phyloP scores from a whole-genome alignment of 2,888 invertebrate species.

The Leucophenga maculata region DNA sequence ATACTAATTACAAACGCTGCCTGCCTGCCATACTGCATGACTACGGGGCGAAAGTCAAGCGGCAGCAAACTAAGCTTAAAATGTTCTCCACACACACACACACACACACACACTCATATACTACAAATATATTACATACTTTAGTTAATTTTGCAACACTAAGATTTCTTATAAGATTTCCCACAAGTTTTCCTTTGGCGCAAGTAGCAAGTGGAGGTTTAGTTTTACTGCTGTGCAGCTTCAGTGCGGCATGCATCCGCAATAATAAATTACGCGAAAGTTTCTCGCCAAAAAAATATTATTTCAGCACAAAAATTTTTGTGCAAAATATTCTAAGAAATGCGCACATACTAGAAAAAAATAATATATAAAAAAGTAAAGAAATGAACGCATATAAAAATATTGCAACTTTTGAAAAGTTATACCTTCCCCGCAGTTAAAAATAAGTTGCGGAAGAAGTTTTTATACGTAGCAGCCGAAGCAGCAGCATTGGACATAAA shows the following conservation, averaged over 20 bases:
- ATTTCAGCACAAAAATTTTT: constrained; percentile 21
- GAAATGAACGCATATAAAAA: constrained; percentile 12
- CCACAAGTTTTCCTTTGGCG: constrained; percentile 9
- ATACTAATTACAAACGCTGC: no score
- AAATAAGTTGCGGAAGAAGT: background rate
- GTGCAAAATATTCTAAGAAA: constrained; percentile 11
- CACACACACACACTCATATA: constrained; percentile 16
- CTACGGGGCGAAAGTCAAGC: no score
- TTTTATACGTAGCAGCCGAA: background rate
- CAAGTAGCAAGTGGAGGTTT: background rate
- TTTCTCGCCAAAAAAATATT: constrained; percentile 18
- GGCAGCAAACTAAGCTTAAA: no score
- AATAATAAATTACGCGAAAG: constrained; percentile 21
- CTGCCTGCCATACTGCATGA: no score
- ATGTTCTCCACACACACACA: background rate
- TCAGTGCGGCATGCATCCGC: constrained; percentile 1
- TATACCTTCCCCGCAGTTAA: background rate
- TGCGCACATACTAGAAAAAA: background rate
- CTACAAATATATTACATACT: background rate
- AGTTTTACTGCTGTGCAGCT: background rate
- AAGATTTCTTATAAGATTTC: constrained; percentile 9
- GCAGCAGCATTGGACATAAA: constrained; percentile 18
- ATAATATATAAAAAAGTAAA: background rate
- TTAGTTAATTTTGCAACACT: background rate
- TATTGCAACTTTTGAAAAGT: constrained; percentile 21